These are phyloP conservation scores for Catalaphyllia jardinei DNA, from an alignment of 64 coral and sea anemone species.

Conservation along the genomic window DNA sequence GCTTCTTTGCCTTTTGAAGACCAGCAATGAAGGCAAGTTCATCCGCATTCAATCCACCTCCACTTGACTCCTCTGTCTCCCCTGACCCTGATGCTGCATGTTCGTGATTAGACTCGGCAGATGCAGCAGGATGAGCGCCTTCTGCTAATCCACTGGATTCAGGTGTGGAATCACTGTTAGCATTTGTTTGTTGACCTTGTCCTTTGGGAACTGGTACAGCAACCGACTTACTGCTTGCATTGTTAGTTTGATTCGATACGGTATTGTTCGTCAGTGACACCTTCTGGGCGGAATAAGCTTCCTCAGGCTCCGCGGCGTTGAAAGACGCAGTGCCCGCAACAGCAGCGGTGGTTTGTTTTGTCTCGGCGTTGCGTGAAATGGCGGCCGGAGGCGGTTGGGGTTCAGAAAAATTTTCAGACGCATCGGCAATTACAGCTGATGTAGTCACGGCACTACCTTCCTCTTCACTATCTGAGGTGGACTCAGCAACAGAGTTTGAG, in stretches of 20 bases:
- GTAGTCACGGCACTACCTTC: not conserved
- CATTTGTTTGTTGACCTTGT: not conserved
- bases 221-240: not conserved
- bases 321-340: conserved; percentile 12
- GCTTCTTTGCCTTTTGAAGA: conserved; percentile 62
- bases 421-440: not conserved
- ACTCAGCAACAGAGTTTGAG: not conserved
- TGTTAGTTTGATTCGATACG: not conserved
- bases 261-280: not conserved
- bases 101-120: not conserved
- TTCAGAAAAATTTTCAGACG: not conserved
- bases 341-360: not conserved
- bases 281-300: not conserved
- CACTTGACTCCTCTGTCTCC: conserved; percentile 11
- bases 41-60: conserved; percentile 59
- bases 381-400: conserved; percentile 23
- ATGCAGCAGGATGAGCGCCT: not conserved
- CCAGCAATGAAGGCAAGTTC: conserved; percentile 86
- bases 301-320: conserved; percentile 34
- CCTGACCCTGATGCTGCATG: conserved; percentile 2
- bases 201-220: not conserved
- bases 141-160: conserved; percentile 12
- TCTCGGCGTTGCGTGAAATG: conserved; percentile 4
- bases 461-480: not conserved
- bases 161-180: not conserved